Evolutionary conservation across 2,113 vertebrate species (phyloP).

Genomic region (Oreochromis spilurus): DNA sequence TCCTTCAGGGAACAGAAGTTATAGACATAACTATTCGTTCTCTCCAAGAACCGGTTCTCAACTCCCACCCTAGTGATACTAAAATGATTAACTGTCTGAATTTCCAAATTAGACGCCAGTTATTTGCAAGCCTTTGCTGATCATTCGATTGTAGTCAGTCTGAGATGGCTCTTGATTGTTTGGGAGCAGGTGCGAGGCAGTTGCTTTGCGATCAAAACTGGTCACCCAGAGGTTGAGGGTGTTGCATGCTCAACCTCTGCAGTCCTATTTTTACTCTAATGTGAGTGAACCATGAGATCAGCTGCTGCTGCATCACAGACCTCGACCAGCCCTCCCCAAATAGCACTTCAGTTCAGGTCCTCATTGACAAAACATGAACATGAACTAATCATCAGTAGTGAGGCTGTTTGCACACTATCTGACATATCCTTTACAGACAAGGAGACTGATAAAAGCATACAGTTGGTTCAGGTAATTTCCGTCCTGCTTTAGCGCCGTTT

Average conservation of each 20-base stretch:
- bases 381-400: not conserved
- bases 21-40: too few species aligned
- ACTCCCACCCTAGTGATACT: not conserved
- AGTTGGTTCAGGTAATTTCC: not conserved
- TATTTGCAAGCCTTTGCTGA: not conserved
- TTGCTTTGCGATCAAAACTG: not conserved
- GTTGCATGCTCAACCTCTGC: not conserved
- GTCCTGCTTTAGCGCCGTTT: not conserved
- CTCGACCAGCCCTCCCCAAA: not conserved
- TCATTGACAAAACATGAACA: not conserved
- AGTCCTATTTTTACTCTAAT: not conserved
- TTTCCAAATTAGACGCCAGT: not conserved
- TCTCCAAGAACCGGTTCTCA: not conserved
- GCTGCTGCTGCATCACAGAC: not conserved
- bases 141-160: not conserved
- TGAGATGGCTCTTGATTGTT: not conserved
- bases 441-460: not conserved
- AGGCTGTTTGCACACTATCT: not conserved
- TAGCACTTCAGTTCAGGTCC: not conserved
- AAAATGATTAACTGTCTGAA: not conserved
- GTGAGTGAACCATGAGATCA: not conserved
- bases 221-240: not conserved
- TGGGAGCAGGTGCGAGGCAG: not conserved
- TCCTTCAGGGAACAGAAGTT: too few species aligned
- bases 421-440: not conserved